Percentiles rank a stretch among this genome's conserved stretches.
These are phyloP conservation scores for Temnothorax ravouxi DNA, from an alignment of 2,888 invertebrate genomes.

Conservation along the genomic window DNA sequence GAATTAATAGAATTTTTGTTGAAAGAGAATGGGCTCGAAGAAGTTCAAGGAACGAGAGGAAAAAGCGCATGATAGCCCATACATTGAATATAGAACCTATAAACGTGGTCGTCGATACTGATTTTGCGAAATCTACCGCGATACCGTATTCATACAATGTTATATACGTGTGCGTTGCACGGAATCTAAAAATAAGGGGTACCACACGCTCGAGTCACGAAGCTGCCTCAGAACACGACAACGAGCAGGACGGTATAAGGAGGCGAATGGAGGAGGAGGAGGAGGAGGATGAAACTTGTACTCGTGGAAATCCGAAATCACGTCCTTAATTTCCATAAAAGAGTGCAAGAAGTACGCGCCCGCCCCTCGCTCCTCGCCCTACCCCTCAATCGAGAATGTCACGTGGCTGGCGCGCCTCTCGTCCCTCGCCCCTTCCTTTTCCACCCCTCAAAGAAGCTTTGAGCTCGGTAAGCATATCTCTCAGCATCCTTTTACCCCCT, in stretches of 20 bases:
- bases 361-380: conserved; percentile 43
- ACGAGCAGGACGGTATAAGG: conserved; percentile 20
- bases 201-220: conserved; percentile 37
- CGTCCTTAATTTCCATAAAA: conserved; percentile 82
- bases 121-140: conserved; percentile 13
- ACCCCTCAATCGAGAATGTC: conserved; percentile 62
- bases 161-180: not conserved
- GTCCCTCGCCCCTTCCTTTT: conserved; percentile 47
- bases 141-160: not conserved
- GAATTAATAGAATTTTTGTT: not conserved
- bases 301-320: conserved; percentile 76
- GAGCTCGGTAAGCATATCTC: conserved; percentile 82
- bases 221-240: not conserved
- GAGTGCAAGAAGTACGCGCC: conserved; percentile 59
- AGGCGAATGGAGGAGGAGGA: not conserved
- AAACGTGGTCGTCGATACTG: conserved; percentile 5
- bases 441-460: conserved; percentile 66
- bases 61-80: not conserved
- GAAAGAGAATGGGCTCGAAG: not conserved
- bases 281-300: conserved; percentile 62
- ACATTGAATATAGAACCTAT: not conserved
- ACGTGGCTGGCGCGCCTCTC: conserved; percentile 58
- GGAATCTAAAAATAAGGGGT: conserved; percentile 33
- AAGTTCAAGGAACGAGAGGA: not conserved
- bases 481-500: conserved; percentile 69